Evolutionary conservation across 2,888 invertebrate species (phyloP), one percentile per base, ranked within the genome.

Genomic region (Eupithecia dodoneata): DNA sequence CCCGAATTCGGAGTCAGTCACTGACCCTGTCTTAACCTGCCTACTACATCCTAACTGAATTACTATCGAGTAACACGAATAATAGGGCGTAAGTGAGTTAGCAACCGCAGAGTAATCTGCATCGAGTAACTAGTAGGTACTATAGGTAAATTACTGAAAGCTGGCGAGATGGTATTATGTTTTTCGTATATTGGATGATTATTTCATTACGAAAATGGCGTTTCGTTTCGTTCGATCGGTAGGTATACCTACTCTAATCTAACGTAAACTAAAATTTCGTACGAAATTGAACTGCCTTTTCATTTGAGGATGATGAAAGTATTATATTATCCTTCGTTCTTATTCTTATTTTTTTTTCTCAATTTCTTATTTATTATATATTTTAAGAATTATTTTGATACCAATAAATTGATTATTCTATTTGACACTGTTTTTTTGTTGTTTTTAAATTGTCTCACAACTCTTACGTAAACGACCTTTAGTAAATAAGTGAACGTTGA

Each of bases 31-130:
- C 30, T 30, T 1, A 30, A 30, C 30, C 30, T 30, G 30, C 30
- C 30, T 30, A 30, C 30, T 30, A 30, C 30, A 30, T 30, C 30
- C 30, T 30, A 63, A 63, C 30, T 10, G 63, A 63, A 63, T 63
- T 63, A 63, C 63, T 63, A 30, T 63, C 4, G 63, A 63, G 63
- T 63, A 63, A 63, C 63, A 63, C 18, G 30, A 63, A 30, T 63
- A 59, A 59, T 10, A 30, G 59, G 15, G 59, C 59, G 18, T 18
- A 30, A 63, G 63, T 63, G 63, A 18, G 63, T 63, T 63, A 30
- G 4, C 66, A 42, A 42, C 66, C 66, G 41, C 15, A 42, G 13
- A 66, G 15, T 66, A 66, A 66, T 66, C 42, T 66, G 7, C 15
- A 66, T 66, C 42, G 15, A 42, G 66, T 66, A 13, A 42, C 41